Evolutionary conservation across 2,888 invertebrate genomes (phyloP), one percentile per base, ranked within the genome.

Genomic region (Nomada ruficornis): DNA sequence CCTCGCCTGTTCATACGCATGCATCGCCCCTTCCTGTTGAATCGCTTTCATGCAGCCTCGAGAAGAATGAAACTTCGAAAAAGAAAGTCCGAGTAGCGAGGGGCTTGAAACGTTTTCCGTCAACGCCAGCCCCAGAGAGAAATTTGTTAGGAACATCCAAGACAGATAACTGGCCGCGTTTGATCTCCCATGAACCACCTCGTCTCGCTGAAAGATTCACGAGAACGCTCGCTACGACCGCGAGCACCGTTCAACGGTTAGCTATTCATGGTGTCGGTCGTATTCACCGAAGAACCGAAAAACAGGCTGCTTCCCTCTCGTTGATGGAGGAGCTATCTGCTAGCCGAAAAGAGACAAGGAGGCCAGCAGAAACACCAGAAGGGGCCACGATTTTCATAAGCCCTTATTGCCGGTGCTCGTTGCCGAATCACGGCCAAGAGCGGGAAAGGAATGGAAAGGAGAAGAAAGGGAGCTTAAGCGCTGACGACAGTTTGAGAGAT

Each of bases 401-500:
- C 54, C 67, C 65, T 80, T 78, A 77, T 80, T 71, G 78, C 80
- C 47, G 15, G 42, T 26, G 29, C 57, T 69, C 63, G 77, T 80
- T 65, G 65, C 60, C 77, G 70, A 70, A 77, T 70, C 77, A 13
- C 23, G 65, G 23, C 20, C 1, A 11, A 20, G 26, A 23, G 55
- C n/a, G 23, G 47, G 23, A 59, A 36, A 20, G 64, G 20, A 55
- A 13, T 29, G 18, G 57, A 36, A 26, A 36, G 44, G 23, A 18
- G 64, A 73, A 75, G 80, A 77, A 67, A 65, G 74, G 67, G 74
- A 86, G 85, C 87, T 88, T 83, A 85, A 90, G 89, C 87, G 86
- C 87, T 90, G 92, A 92, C 88, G 91, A 92, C 91, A 91, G 91
- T 92, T 92, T 91, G 89, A 91, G 87, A 89, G 91, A 90, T 91